Evolutionary conservation across 2,888 invertebrate genomes (phyloP), one percentile per base, ranked within the genome.

Genomic region (Autographa pulchrina): DNA sequence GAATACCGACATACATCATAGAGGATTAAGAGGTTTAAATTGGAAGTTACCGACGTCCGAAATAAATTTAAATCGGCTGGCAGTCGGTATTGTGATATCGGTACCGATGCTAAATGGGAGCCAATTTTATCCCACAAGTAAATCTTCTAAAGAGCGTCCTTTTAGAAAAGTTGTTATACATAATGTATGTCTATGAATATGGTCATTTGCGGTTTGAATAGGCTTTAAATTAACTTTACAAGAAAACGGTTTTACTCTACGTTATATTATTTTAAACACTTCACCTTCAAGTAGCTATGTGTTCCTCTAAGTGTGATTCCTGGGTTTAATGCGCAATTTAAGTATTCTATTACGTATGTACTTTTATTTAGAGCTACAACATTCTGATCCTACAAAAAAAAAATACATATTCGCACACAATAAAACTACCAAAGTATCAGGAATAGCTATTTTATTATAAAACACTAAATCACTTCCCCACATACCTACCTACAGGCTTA

Each of bases 1-100:
- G 95, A 96, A 96, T 96, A 95, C 96, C 96, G 93, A 94, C 94
- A 96, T 96, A 95, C 95, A 96, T 96, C 96, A 96, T 96, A 95
- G 93, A 92, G 96, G 96, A 96, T 96, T 96, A 96, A 96, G 95
- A 95, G 96, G 96, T 95, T 96, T 96, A 96, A 96, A 96, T 96
- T 96, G 96, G 96, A 96, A 96, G 96, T 96, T 95, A 96, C 96
- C 96, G 95, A 95, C 96, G 96, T 94, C 94, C 94, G 94, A 95
- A 95, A 96, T 96, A 96, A 96, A 96, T 96, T 96, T 95, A 94
- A 95, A 96, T 95, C 96, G 96, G 93, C 91, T 92, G 94, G 95
- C 94, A 94, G 90, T 91, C 92, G 92, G 94, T 95, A 95, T 95
- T 96, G 96, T 96, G 94, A 94, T 95, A 96, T 93, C 91, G 94